Evolutionary conservation across 2,113 vertebrate genomes (phyloP).

Genomic region (Pterocles burchelli): DNA sequence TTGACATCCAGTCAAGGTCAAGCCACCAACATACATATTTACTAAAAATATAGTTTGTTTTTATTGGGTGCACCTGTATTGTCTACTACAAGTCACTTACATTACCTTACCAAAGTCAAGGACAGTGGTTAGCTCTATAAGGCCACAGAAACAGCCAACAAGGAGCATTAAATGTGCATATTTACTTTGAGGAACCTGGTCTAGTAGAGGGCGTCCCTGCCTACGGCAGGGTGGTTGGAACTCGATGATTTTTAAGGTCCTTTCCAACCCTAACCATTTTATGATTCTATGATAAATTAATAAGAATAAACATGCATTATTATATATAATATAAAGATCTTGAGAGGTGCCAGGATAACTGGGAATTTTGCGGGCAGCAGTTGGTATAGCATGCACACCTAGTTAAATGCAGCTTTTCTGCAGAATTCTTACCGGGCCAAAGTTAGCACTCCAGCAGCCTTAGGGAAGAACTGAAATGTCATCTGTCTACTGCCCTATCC

Average conservation of each 20-base stretch:
- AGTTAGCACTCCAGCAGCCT: neutral
- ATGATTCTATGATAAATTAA: neutral
- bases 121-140: neutral
- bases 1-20: neutral
- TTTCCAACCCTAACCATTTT: too few species aligned
- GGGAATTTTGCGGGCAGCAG: neutral
- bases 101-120: neutral
- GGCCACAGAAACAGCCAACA: neutral
- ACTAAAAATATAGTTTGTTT: neutral
- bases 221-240: too few species aligned
- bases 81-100: neutral
- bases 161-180: neutral
- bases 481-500: neutral
- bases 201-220: too few species aligned
- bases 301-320: neutral
- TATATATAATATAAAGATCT: neutral
- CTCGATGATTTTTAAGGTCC: too few species aligned
- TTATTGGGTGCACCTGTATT: neutral
- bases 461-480: neutral
- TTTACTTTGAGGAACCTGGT: too few species aligned
- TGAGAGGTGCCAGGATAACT: neutral
- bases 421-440: neutral
- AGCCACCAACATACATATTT: neutral
- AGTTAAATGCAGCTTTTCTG: neutral
- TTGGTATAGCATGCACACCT: neutral